phyloP scores from a whole-genome alignment of 2,113 vertebrate species.

The Litocranius walleri region DNA sequence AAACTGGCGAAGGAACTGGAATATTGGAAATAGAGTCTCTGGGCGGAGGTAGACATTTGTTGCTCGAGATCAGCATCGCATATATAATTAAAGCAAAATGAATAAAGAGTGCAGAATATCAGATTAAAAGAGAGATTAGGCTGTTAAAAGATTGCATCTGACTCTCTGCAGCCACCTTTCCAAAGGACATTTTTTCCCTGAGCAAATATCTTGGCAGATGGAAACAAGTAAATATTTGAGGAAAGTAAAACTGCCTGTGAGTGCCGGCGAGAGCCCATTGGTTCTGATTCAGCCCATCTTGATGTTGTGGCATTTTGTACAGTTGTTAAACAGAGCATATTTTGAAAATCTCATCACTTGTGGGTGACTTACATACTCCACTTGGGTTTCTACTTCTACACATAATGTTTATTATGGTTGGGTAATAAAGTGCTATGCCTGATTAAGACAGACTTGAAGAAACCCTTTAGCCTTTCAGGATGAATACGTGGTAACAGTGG shows the following conservation, averaged over 20 bases:
- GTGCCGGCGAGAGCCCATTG: neutral
- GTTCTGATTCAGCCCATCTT: neutral
- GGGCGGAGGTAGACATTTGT: constrained; percentile 22
- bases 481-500: neutral
- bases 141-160: neutral
- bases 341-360: neutral
- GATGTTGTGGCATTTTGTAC: neutral
- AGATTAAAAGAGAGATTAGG: neutral
- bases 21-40: neutral
- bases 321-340: neutral
- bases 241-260: neutral
- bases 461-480: neutral
- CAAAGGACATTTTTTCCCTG: neutral
- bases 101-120: neutral
- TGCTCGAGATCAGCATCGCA: neutral
- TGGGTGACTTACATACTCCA: neutral
- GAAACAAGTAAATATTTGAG: constrained; percentile 25
- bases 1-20: constrained; percentile 43
- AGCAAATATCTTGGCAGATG: neutral
- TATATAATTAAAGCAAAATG: constrained; percentile 33
- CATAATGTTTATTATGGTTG: neutral
- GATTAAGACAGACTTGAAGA: neutral
- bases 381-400: neutral
- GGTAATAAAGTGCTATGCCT: neutral
- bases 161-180: neutral